Base-by-base conservation (phyloP, 2,888 invertebrate species). In the Thereva unica region DNA sequence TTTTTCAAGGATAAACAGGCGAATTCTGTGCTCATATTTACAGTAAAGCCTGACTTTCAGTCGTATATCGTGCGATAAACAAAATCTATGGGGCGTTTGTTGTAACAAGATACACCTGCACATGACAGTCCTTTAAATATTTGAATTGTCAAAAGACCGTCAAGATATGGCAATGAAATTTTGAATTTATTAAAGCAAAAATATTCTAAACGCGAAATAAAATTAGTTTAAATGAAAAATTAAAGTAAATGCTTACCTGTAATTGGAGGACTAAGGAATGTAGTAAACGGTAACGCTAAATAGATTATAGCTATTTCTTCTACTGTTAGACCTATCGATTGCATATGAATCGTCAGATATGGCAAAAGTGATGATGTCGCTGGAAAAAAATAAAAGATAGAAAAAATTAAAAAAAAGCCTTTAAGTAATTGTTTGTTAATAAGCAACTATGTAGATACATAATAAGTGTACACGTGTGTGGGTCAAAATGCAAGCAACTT, bases 321-420 rank as follows among this genome's bases (percentile, higher is more conserved):
- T 71, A 93, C 89, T 54, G 91, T 90, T 67, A 95, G 83, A 68
- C 94, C 94, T 77, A 94, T 89, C 76, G 91, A 80, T 81, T 91
- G 92, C 94, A 95, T 94, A 82, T 93, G 94, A 72, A 95, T 89
- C 2, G 93, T 91, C 75, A 95, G 82, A 79, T 93, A 95, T 0
- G 95, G 94, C 67, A 94, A 81, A 61, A 95, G 83, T 5, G 91
- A 91, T 61, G 93, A 92, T 42, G 92, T 90, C 59, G 92, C 93
- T 89, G 78, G 38, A 84, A 84, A 45, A 45, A 65, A 59, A 23
- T 54, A 56, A 59, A 53, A 9, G 7, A 40, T 23, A 10, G 4
- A 12, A 4, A 10, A 10, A 57, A 37, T n/a, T 7, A 5, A 55
- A 40, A 34, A 38, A 38, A 2, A 4, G 37, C 2, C 7, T 49